Percentiles rank a stretch among this genome's conserved stretches.
Evolutionary conservation across 1,140 invertebrate species (phyloP).

Genomic region (Drosophila ambigua): DNA sequence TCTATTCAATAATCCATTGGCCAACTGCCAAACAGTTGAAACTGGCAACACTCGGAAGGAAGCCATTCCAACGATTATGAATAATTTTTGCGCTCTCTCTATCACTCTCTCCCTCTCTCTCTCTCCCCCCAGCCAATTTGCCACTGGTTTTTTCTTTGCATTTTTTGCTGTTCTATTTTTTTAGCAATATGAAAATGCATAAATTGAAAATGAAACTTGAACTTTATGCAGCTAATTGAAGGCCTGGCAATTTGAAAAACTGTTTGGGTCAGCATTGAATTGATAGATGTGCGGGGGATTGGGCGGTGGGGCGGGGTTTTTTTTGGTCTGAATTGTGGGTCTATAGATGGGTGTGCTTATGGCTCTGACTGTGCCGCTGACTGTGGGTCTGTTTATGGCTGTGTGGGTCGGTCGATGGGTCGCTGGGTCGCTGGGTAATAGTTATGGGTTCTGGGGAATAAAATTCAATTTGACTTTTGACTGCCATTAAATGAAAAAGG

Average conservation of each 20-base stretch:
- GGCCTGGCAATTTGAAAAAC: slow-evolving; percentile 49
- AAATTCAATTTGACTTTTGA: slow-evolving; percentile 72
- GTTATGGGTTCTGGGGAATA: slow-evolving; percentile 1
- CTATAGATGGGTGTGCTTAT: too few relatives aligned
- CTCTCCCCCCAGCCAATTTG: neutral
- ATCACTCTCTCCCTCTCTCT: slow-evolving; percentile 33
- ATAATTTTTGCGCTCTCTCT: slow-evolving; percentile 46
- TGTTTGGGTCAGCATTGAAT: slow-evolving; percentile 39
- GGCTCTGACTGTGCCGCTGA: too few relatives aligned
- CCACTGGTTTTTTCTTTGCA: slow-evolving; percentile 8
- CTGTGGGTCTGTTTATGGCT: too few relatives aligned
- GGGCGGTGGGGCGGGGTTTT: neutral
- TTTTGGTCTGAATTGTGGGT: neutral
- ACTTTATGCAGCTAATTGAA: slow-evolving; percentile 77
- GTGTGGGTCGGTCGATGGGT: too few relatives aligned
- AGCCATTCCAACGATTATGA: slow-evolving; percentile 71
- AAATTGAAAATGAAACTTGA: slow-evolving; percentile 73
- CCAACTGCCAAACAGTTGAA: slow-evolving; percentile 64
- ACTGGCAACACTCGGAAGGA: slow-evolving; percentile 53
- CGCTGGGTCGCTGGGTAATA: too few relatives aligned
- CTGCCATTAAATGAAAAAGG: slow-evolving; percentile 62
- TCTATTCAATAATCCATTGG: slow-evolving; percentile 64
- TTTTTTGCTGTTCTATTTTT: slow-evolving; percentile 7
- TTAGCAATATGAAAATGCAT: slow-evolving; percentile 62
- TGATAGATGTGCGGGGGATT: slow-evolving; percentile 50